Base-by-base conservation (phyloP, 2,888 invertebrate species). In the Drosophila sordidapex region DNA sequence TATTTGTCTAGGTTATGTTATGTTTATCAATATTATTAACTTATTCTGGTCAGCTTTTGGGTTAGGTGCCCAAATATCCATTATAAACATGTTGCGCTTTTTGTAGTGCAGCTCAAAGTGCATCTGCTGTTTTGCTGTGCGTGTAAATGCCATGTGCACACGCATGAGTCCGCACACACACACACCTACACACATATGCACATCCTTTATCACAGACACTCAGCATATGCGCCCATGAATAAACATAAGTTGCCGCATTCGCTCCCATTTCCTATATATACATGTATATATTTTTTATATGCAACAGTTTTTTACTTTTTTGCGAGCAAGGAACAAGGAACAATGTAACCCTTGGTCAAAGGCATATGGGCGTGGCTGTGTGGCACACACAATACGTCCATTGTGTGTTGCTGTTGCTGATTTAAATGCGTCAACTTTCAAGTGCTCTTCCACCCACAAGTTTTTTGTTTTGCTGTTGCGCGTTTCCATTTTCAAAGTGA, bases 151-250 rank as follows among this genome's bases (percentile, higher is more conserved):
- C 54, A 68, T 36, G 48, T 68, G 76, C 64, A 62, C 48, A 70
- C 58, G 46, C 58, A 60, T 60, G 57, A 58, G 51, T 57, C 60
- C 48, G 18, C 46, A 54, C 27, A 33, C 40, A 56, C 66, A 56
- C 70, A 56, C 71, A 46, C 29, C 11, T 18, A 62, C 13, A 21
- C 21, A 40, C 27, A 65, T 59, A 71, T 58, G 18, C 60, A 52
- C 70, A 70, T 68, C 81, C 40, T 29, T 40, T 57, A 21, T 46
- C 36, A 46, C 36, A 66, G 58, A 74, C 63, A 27, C 69, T 48
- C 73, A 76, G 66, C 84, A 85, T 87, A 84, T 87, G 85, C 66
- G 71, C 40, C 67, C 82, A 84, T 84, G 82, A 84, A 87, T 84
- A 87, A 85, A 82, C 87, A 84, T 79, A 84, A 85, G 87, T 81